phyloP scores from a whole-genome alignment of 2,888 invertebrate genomes.

The Coenonympha arcania region DNA sequence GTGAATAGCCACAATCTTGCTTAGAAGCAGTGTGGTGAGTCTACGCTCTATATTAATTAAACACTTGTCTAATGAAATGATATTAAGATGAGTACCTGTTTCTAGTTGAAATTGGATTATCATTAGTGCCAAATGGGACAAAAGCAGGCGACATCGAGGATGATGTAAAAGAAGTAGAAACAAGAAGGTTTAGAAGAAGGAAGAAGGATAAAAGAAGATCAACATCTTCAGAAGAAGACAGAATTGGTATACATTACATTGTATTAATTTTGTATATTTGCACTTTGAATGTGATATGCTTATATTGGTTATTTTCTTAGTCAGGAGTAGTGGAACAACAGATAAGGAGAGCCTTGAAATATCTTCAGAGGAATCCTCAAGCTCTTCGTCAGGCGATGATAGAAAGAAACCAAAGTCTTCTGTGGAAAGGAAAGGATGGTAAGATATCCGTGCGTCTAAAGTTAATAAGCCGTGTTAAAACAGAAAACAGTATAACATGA shows the following conservation, averaged over 20 bases:
- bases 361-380: conserved; percentile 15
- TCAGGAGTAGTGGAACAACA: conserved; percentile 7
- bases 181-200: conserved; percentile 17
- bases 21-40: too few species aligned
- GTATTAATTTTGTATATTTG: background rate
- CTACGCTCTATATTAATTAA: too few species aligned
- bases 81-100: background rate
- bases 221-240: conserved; percentile 23
- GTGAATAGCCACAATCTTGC: too few species aligned
- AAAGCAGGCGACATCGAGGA: conserved; percentile 11
- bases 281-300: background rate
- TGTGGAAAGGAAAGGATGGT: conserved; percentile 50
- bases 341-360: conserved; percentile 28
- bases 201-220: conserved; percentile 14
- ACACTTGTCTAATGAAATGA: background rate
- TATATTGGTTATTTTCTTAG: background rate
- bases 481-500: too few species aligned
- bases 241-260: background rate
- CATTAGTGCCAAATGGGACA: conserved; percentile 16
- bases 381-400: conserved; percentile 18
- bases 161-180: conserved; percentile 18
- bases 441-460: conserved; percentile 3
- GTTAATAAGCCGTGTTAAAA: too few species aligned
- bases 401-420: conserved; percentile 35
- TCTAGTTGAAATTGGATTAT: conserved; percentile 13